Conservation (phyloP, 2,113 vertebrate species). For the Nansenia antarctica region DNA sequence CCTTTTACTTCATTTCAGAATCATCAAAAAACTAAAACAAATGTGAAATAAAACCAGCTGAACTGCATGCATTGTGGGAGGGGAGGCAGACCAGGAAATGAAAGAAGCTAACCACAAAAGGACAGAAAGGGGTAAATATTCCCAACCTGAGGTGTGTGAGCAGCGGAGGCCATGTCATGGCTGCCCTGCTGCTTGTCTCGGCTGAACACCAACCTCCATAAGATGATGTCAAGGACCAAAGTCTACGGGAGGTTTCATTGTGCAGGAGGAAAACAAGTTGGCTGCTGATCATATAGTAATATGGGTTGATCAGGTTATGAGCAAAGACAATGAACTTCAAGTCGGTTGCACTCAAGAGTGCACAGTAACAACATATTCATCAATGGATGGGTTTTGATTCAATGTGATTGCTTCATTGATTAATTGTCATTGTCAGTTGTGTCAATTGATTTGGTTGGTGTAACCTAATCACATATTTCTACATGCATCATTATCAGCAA, state of each 20-base stretch:
- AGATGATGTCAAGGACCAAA: conserved; percentile 95
- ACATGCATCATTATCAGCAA: neutral
- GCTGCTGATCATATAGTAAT: conserved; percentile 57
- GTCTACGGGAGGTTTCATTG: conserved; percentile 86
- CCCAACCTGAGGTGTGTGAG: conserved; percentile 90
- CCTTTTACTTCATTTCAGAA: too few relatives aligned
- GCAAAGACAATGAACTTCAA: conserved; percentile 37
- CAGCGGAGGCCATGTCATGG: conserved; percentile 68
- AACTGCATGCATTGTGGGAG: neutral
- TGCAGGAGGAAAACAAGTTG: conserved; percentile 73
- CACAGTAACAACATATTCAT: neutral
- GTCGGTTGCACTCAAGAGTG: conserved; percentile 10
- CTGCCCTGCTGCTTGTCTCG: conserved; percentile 83
- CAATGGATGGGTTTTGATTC: neutral
- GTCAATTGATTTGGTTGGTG: neutral
- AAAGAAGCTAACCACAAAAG: neutral
- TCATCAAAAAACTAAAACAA: too few relatives aligned
- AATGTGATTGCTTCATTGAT: neutral
- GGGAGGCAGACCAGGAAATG: neutral
- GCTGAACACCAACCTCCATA: conserved; percentile 95
- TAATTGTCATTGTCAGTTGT: neutral
- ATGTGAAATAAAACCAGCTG: too few relatives aligned
- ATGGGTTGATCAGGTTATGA: conserved; percentile 23
- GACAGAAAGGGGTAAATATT: conserved; percentile 39
- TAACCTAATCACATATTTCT: neutral